Percentiles rank a stretch among this genome's conserved stretches.
These are phyloP conservation scores for Yoshiicerus persimilis DNA, from an alignment of 1,140 invertebrate genomes.

Conservation along the genomic window DNA sequence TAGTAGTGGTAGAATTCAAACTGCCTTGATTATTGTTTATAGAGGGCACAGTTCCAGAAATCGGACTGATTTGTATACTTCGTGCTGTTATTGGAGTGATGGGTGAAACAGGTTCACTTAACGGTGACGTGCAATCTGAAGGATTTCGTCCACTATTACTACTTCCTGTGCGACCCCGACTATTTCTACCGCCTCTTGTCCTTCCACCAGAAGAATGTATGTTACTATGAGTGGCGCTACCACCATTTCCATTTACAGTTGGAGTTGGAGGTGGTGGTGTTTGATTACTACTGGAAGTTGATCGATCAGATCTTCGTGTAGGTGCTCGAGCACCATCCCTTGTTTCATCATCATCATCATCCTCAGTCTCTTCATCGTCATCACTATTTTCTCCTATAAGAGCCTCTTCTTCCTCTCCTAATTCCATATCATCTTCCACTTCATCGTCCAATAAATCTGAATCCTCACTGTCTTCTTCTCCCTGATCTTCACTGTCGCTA, in stretches of 20 bases:
- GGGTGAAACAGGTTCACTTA: background rate
- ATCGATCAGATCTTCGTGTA: constrained; percentile 37
- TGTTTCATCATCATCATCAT: constrained; percentile 28
- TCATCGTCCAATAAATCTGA: constrained; percentile 32
- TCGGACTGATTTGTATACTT: background rate
- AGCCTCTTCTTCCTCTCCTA: constrained; percentile 41
- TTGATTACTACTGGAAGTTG: constrained; percentile 40
- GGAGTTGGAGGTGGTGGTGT: constrained; percentile 25
- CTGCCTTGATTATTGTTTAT: background rate
- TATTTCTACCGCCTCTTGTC: constrained; percentile 14
- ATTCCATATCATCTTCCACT: constrained; percentile 45
- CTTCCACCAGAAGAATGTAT: background rate
- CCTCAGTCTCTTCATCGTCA: constrained; percentile 23
- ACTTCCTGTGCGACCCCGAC: background rate
- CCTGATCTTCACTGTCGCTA: constrained; percentile 13
- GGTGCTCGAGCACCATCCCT: constrained; percentile 41
- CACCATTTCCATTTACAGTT: background rate
- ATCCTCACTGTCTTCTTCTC: constrained; percentile 24
- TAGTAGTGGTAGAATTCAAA: background rate
- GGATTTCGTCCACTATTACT: background rate
- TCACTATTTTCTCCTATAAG: background rate
- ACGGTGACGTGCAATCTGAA: background rate
- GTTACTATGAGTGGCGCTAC: background rate
- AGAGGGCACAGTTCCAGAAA: background rate
- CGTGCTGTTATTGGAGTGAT: background rate